Base-by-base conservation (phyloP, 2,797 vertebrate species). In the Platalea minor region DNA sequence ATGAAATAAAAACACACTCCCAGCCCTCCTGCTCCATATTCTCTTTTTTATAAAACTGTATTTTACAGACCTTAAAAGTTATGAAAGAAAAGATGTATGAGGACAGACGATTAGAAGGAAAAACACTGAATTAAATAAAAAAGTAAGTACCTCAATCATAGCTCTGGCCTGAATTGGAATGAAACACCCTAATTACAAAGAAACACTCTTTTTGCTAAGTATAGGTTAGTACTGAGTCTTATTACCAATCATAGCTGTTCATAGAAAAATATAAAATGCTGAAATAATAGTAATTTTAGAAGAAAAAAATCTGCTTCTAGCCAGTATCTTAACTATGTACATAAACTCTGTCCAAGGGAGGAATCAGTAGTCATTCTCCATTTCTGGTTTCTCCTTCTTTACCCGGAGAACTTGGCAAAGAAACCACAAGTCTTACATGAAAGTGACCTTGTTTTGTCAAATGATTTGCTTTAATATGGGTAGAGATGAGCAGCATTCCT, bases 181-280 rank as follows among this genome's bases (percentile, higher is more conserved):
- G 70, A 87, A 95, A 87, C 67, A 39, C 54, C 19, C 35, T 97
- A 96, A 97, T 97, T 96, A 97, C 41, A 82, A 93, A 86, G 61
- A 89, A 95, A 69, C 59, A 39, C 7, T 93, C 60, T 88, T 97
- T 96, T 94, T 93, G 43, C 90, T 96, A 97, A 97, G 68, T 94
- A 81, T 83, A 91, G 94, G 50, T 81, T 96, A 94, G 88, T 95
- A 87, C 67, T 94, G 91, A 96, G 61, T 94, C 73, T 85, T 94
- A 88, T 86, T 85, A 90, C 61, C 85, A 91, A 89, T 69, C 91
- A 61, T 61, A 97, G 79, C 45, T 96, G 56, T 88, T 95, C 65
- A 80, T 2, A 59, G 53, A 79, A 96, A 91, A 93, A 91, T 73
- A 75, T 51, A 78, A 97, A 94, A 91, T 83, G n/a, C 54, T 90